Base-by-base conservation (phyloP, 2,888 invertebrate genomes). In the Synanthedon tipuliformis region DNA sequence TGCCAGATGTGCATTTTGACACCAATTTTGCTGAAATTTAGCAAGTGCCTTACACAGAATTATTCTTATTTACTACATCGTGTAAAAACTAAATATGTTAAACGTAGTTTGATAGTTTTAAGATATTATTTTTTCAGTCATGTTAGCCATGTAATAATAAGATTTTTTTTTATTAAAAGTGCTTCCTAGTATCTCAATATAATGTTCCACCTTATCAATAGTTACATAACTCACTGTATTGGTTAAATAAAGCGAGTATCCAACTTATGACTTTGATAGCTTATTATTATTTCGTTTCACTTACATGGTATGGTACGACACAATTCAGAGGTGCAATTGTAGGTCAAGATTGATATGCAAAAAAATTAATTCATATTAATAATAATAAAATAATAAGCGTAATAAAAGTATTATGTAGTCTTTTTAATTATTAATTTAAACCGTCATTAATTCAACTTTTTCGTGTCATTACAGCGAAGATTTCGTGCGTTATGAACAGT, bases 91-190 rank as follows among this genome's bases (percentile, higher is more conserved):
- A 45, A 45, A 45, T 34, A 23, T 23, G 23, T 18, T 27, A 13
- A 51, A 23, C 8, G 10, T 49, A 49, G 50, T 51, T 51, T 23
- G 27, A 40, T 53, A 51, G 62, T 61, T 45, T 15, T 45, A 45
- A 13, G 45, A 45, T 13, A 45, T 45, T 45, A 45, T n/a, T 45
- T 34, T 62, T 59, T 64, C 63, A 71, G 70, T 70, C 71, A 71
- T 65, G 61, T 64, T 65, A 70, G 71, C 72, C 71, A 71, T 72
- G 68, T 63, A 64, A 59, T 56, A 41, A 54, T 65, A 62, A 61
- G 61, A 56, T 58, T 53, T 51, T 34, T 16, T 8, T 51, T 34
- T 45, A 34, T 8, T 23, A 15, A 52, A 50, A 52, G 41, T 40
- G 15, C 48, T 52, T 49, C 41, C 51, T 40, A 16, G 49, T 11